Evolutionary conservation across 2,888 invertebrate genomes (phyloP), one percentile per base, ranked within the genome.

Genomic region (Glomeris marginata): DNA sequence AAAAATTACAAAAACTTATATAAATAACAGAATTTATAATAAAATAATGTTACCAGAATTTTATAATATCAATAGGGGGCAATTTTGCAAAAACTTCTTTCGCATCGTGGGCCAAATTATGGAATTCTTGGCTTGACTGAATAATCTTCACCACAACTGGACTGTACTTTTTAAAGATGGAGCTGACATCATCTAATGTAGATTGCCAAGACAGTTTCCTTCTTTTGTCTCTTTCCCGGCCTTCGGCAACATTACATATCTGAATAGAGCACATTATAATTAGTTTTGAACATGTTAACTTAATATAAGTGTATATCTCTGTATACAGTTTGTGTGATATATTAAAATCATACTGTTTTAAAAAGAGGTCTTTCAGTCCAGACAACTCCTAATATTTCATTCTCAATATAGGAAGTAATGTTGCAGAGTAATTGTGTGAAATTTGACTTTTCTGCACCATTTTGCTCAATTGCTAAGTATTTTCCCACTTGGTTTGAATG

Each of bases 311-410:
- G n/a, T n/a, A n/a, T n/a, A n/a, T n/a, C n/a, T n/a, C n/a, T n/a
- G n/a, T n/a, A n/a, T n/a, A n/a, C n/a, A n/a, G n/a, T n/a, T n/a
- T n/a, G n/a, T n/a, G n/a, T n/a, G n/a, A n/a, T n/a, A n/a, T n/a
- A n/a, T n/a, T n/a, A n/a, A n/a, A n/a, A 28, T n/a, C 10, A 13
- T 49, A 49, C 49, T 43, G 16, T 44, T 18, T 44, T 49, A 21
- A 49, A 43, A 37, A 42, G 36, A n/a, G 44, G 43, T 20, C 45
- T 49, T 36, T 49, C 49, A 22, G 21, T 44, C 49, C 49, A 49
- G 20, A 44, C 45, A 13, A 45, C 44, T 2, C 37, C 21, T n/a
- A 49, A 21, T 20, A 49, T 49, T n/a, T 49, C 16, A n/a, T 28
- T 34, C 28, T 49, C 44, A n/a, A 45, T 21, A 45, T 36, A 49